Conservation (phyloP, 2,888 invertebrate species). For the Elaeidobius kamerunicus region DNA sequence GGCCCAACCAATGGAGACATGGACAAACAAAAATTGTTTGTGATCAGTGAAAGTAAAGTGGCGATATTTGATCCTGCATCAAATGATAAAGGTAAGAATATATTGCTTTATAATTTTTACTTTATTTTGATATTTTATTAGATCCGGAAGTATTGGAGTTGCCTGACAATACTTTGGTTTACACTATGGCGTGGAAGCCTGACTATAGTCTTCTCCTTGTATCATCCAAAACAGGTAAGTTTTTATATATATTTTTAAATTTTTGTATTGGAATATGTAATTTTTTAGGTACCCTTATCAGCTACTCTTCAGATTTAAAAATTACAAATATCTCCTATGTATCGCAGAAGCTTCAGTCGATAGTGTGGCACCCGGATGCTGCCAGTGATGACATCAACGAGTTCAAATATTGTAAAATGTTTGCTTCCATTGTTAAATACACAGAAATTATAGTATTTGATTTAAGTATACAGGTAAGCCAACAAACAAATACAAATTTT, state of each 20-base stretch:
- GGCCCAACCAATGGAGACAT: conserved; percentile 47
- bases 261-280: too few species aligned
- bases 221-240: conserved; percentile 58
- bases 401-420: conserved; percentile 57
- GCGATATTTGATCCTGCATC: conserved; percentile 53
- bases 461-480: conserved; percentile 26
- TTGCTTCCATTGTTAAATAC: conserved; percentile 61
- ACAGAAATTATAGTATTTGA: conserved; percentile 55
- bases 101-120: neutral
- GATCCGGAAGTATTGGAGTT: conserved; percentile 47
- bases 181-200: conserved; percentile 61
- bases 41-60: conserved; percentile 61
- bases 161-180: conserved; percentile 44
- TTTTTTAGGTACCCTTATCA: conserved; percentile 50
- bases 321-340: conserved; percentile 48
- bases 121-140: conserved; percentile 20
- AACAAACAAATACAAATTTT: too few species aligned
- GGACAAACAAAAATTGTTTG: conserved; percentile 54
- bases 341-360: conserved; percentile 61
- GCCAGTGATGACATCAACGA: conserved; percentile 54
- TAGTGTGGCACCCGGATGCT: conserved; percentile 72
- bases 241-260: too few species aligned
- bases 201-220: conserved; percentile 58
- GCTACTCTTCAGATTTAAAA: conserved; percentile 36
- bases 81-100: conserved; percentile 50